A percentile compares a stretch with the other conserved stretches of the same genome.
These are phyloP conservation scores for Lophius piscatorius DNA, from an alignment of 2,113 vertebrate genomes.

Conservation along the genomic window DNA sequence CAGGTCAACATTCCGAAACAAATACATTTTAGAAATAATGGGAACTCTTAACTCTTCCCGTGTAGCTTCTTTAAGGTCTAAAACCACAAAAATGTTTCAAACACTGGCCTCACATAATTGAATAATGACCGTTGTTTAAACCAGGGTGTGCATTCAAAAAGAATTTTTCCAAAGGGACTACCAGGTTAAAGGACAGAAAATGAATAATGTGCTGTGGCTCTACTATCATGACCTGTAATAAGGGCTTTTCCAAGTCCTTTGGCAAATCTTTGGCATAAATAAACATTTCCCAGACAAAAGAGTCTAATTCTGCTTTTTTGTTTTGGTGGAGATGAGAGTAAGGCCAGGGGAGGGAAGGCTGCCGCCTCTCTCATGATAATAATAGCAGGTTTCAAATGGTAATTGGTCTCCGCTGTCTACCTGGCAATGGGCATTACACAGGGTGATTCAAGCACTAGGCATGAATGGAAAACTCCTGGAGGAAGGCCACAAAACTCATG, in stretches of 20 bases:
- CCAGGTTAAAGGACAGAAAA: slow-evolving; percentile 68
- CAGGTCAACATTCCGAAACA: slow-evolving; percentile 1
- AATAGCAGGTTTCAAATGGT: slow-evolving; percentile 67
- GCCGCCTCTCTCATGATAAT: slow-evolving; percentile 74
- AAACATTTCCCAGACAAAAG: slow-evolving; percentile 67
- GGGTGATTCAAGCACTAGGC: slow-evolving; percentile 65
- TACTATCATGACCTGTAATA: slow-evolving; percentile 72
- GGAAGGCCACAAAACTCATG: slow-evolving; percentile 23
- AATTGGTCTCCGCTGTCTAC: slow-evolving; percentile 68
- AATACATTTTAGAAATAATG: slow-evolving; percentile 7
- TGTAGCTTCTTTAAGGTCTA: slow-evolving; percentile 13
- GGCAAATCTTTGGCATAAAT: slow-evolving; percentile 61
- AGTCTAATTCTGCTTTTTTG: slow-evolving; percentile 52
- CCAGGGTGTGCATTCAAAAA: slow-evolving; percentile 68
- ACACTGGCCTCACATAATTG: slow-evolving; percentile 53
- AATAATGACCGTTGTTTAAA: slow-evolving; percentile 68
- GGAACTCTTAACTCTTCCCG: slow-evolving; percentile 9
- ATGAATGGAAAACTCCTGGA: slow-evolving; percentile 65
- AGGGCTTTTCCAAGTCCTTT: slow-evolving; percentile 69
- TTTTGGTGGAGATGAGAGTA: slow-evolving; percentile 50
- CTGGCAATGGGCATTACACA: slow-evolving; percentile 48
- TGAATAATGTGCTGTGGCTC: slow-evolving; percentile 62
- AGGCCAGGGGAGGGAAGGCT: slow-evolving; percentile 49
- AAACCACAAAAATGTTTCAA: slow-evolving; percentile 35
- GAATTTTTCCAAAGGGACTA: slow-evolving; percentile 50